These are phyloP conservation scores for Misgurnus mizolepis DNA, from an alignment of 2,113 vertebrate species.

Conservation along the genomic window DNA sequence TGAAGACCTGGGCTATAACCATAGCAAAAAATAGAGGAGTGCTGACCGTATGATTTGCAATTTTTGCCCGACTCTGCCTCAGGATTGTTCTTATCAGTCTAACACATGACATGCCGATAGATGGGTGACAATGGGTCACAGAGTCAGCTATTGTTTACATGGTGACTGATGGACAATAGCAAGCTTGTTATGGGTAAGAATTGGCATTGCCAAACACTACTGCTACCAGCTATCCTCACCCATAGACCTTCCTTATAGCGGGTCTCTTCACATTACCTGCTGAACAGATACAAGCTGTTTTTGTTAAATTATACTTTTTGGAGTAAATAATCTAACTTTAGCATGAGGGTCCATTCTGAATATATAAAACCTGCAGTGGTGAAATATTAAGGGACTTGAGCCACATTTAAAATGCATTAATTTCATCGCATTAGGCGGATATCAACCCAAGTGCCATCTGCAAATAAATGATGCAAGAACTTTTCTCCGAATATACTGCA, in stretches of 20 bases:
- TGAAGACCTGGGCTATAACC: not conserved
- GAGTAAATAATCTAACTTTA: too few relatives aligned
- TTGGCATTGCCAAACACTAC: constrained; percentile 43
- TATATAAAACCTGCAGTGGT: not conserved
- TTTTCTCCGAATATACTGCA: not conserved
- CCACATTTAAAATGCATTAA: not conserved
- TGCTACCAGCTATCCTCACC: not conserved
- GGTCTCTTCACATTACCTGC: not conserved
- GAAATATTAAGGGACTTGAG: not conserved
- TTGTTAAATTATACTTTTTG: too few relatives aligned
- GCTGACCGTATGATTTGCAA: not conserved
- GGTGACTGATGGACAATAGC: constrained; percentile 53
- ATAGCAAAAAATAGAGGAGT: constrained; percentile 1
- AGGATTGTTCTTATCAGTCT: constrained; percentile 24
- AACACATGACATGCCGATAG: constrained; percentile 19
- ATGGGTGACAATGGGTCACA: constrained; percentile 47
- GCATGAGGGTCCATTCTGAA: too few relatives aligned
- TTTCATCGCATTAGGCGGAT: not conserved
- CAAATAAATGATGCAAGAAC: not conserved
- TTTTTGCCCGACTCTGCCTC: constrained; percentile 7
- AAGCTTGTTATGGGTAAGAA: constrained; percentile 41
- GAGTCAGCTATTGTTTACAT: constrained; percentile 47
- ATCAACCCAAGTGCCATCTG: not conserved
- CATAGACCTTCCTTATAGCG: not conserved
- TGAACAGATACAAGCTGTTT: too few relatives aligned